Evolutionary conservation across 2,797 vertebrate species (phyloP), one percentile per base, ranked within the genome.

Genomic region (Sphaeramia orbicularis): DNA sequence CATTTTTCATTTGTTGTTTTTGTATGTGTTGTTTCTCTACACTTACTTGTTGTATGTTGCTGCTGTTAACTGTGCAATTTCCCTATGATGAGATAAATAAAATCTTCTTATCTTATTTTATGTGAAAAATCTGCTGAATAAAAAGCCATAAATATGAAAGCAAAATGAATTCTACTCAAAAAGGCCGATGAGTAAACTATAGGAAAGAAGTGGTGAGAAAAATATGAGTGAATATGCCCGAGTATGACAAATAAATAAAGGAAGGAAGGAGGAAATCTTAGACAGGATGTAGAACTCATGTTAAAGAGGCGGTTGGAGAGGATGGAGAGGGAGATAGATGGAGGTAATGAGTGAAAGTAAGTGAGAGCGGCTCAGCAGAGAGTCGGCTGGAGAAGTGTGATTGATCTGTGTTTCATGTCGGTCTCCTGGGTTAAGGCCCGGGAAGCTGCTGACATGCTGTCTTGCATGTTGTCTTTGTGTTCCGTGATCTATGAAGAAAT

Each of bases 401-500:
- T 49, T 68, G 78, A 73, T 82, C 14, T 10, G 19, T 32, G 58
- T 9, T 74, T 71, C 27, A 0, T 48, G 70, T 50, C 13, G 7
- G 57, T n/a, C 32, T 73, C 58, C 55, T 0, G 37, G 78, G 72
- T 71, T 9, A 12, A 19, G 54, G 61, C 65, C 38, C 0, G 3
- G 52, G 14, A 37, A 57, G 51, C 19, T 21, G 10, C 36, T 5
- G 40, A 74, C 75, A 24, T 50, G 48, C 10, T 43, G 59, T 62
- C 47, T 13, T 2, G 9, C 50, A 0, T 30, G 42, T 48, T 18
- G 32, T 32, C 43, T 38, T 54, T 44, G 53, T 53, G 50, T 71
- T 75, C 65, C 67, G 19, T 45, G 58, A 67, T 75, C 55, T 60
- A 12, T 2, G 18, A 64, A 54, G 45, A 74, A 74, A 87, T 76